These are phyloP conservation scores for Perca schrenkii DNA, from an alignment of 2,113 vertebrate species.

Conservation along the genomic window DNA sequence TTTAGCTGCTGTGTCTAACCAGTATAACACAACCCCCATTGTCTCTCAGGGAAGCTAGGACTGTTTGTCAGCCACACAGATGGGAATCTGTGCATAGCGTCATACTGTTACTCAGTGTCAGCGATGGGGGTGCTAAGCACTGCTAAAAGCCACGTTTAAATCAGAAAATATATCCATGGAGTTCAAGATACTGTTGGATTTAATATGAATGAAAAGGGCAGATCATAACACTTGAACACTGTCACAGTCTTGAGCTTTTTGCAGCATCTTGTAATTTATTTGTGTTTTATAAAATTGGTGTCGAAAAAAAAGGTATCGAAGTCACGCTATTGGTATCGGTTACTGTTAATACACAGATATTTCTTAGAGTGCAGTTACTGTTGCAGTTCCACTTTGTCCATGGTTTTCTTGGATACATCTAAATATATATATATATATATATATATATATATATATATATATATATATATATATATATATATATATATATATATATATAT, in stretches of 20 bases:
- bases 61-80: conserved; percentile 22
- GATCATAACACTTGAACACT: background rate
- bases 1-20: background rate
- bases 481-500: no score
- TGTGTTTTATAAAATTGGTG: no score
- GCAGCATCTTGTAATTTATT: no score
- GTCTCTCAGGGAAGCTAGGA: conserved; percentile 33
- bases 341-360: no score
- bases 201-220: background rate
- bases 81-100: conserved; percentile 34
- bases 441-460: no score
- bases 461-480: no score
- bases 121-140: conserved; percentile 38
- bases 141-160: background rate
- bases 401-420: no score
- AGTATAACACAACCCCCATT: conserved; percentile 46
- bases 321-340: no score
- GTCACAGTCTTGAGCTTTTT: background rate
- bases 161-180: background rate
- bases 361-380: no score
- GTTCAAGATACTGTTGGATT: background rate
- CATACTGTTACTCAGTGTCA: conserved; percentile 12
- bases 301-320: no score
- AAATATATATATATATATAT: no score
- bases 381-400: no score